These are phyloP conservation scores for Barypeithes pellucidus DNA, from an alignment of 2,888 invertebrate genomes.

Conservation along the genomic window DNA sequence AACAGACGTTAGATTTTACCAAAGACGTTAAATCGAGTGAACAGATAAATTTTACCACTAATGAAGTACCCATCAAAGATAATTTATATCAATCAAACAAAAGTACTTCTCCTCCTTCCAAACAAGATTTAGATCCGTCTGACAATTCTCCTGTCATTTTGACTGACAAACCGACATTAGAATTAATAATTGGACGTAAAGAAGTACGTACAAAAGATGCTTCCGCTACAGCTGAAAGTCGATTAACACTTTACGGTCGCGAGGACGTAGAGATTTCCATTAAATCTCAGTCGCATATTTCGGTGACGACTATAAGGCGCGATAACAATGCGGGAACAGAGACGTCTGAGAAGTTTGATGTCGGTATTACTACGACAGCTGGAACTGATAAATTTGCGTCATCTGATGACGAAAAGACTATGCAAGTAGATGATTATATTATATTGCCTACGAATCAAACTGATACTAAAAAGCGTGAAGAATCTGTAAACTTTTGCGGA, in stretches of 20 bases:
- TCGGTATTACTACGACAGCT: constrained; percentile 70
- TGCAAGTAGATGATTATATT: constrained; percentile 63
- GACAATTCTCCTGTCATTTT: constrained; percentile 57
- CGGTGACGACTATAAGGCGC: constrained; percentile 69
- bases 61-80: constrained; percentile 16
- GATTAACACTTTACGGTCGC: constrained; percentile 72
- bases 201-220: constrained; percentile 73
- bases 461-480: constrained; percentile 70
- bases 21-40: constrained; percentile 20
- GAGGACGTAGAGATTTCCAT: constrained; percentile 74
- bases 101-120: constrained; percentile 69
- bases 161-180: constrained; percentile 67
- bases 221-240: constrained; percentile 72
- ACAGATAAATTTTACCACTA: background rate
- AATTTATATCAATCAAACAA: constrained; percentile 60
- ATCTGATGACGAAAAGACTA: constrained; percentile 58
- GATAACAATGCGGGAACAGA: constrained; percentile 69
- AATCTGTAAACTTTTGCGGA: constrained; percentile 72
- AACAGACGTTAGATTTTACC: constrained; percentile 29
- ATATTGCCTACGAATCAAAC: constrained; percentile 66
- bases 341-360: constrained; percentile 71
- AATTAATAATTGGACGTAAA: constrained; percentile 73
- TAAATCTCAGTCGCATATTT: constrained; percentile 73
- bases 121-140: constrained; percentile 65
- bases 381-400: constrained; percentile 65